Evolutionary conservation across 2,113 vertebrate species (phyloP).

Genomic region (Tauraco erythrolophus): DNA sequence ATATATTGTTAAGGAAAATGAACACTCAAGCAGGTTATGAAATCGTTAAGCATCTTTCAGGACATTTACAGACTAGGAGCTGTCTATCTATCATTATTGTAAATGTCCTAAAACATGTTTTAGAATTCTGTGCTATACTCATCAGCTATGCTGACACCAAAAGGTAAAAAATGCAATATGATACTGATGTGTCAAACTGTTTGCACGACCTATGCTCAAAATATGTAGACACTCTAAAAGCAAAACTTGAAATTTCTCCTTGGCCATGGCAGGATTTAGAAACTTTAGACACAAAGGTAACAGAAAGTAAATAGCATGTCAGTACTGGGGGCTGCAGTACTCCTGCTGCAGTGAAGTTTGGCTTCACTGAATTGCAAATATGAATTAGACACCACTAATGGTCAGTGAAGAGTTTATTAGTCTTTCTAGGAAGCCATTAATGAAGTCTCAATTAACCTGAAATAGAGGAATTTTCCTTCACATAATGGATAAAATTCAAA

Average conservation of each 20-base stretch:
- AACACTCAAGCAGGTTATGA: not conserved
- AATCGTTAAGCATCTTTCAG: not conserved
- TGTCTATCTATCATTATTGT: not conserved
- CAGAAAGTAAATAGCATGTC: not conserved
- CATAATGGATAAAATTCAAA: not conserved
- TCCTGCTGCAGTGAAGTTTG: not conserved
- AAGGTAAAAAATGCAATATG: not conserved
- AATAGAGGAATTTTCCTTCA: not conserved
- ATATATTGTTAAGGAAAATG: not conserved
- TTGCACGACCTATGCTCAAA: not conserved
- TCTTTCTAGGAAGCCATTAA: not conserved
- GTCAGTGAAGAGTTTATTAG: not conserved
- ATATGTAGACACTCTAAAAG: not conserved
- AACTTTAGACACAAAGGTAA: not conserved
- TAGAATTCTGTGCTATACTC: not conserved
- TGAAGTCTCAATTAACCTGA: not conserved
- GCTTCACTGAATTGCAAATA: not conserved
- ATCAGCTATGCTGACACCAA: not conserved
- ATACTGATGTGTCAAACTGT: not conserved
- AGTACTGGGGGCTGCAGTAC: not conserved
- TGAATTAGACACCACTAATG: not conserved
- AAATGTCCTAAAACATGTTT: not conserved
- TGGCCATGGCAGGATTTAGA: not conserved
- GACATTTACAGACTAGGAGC: not conserved
- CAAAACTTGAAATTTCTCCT: not conserved